A percentile compares a stretch with the other conserved stretches of the same genome.
phyloP scores from a whole-genome alignment of 2,797 vertebrate species.

The Eidolon dupreanum region DNA sequence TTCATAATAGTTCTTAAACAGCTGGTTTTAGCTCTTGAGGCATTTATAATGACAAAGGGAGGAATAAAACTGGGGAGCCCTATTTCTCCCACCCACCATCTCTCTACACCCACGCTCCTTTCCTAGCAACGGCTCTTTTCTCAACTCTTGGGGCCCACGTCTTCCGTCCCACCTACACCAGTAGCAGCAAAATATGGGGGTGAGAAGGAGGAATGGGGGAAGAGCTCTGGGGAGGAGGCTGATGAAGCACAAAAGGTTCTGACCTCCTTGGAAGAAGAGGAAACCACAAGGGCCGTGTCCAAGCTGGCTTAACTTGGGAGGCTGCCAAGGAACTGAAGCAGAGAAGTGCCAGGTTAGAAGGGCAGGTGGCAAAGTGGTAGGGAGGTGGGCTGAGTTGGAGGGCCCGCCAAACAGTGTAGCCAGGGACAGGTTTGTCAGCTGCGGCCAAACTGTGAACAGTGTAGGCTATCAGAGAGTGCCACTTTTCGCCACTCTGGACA shows the following conservation, averaged over 20 bases:
- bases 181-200: conserved; percentile 67
- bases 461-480: neutral
- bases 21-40: conserved; percentile 60
- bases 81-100: conserved; percentile 55
- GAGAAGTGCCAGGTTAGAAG: conserved; percentile 52
- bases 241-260: conserved; percentile 51
- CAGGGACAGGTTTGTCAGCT: neutral
- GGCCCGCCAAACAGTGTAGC: neutral
- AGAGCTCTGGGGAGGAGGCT: conserved; percentile 31
- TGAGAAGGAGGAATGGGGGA: conserved; percentile 16
- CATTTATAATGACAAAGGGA: conserved; percentile 57
- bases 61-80: conserved; percentile 61
- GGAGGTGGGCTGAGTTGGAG: neutral
- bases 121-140: conserved; percentile 73
- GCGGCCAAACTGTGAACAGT: too few relatives aligned
- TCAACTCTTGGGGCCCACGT: conserved; percentile 54
- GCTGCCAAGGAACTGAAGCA: conserved; percentile 37
- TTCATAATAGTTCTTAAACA: conserved; percentile 40
- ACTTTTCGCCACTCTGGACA: neutral
- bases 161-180: conserved; percentile 71
- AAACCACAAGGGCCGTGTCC: conserved; percentile 4
- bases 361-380: neutral
- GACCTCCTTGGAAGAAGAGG: conserved; percentile 62
- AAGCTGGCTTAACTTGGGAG: conserved; percentile 16
- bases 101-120: conserved; percentile 63